Evolutionary conservation across 2,113 vertebrate genomes (phyloP), one percentile per base, ranked within the genome.

Genomic region (Silurus meridionalis): DNA sequence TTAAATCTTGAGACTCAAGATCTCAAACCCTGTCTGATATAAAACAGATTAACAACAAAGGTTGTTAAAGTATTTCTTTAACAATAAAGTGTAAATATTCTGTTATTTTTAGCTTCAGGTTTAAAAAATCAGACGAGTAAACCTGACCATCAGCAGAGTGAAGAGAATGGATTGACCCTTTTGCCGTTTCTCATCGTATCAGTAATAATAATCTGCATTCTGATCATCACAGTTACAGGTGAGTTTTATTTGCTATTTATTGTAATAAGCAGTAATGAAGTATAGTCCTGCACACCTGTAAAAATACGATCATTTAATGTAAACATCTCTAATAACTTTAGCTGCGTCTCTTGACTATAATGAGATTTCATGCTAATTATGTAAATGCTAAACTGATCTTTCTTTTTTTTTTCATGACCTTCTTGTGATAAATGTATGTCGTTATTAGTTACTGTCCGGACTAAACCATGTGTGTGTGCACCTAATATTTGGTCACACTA

Each of bases 171-270:
- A 60, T 25, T 0, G 10, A 1, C 0, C 14, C 28, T 19, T 5
- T 0, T 0, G 14, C 4, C 9, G 13, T 0, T 60, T 63, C 57
- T 50, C 8, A 11, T 75, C 13, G 4, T 58, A 60, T 86, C 28
- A 9, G 23, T 46, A 14, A 37, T 83, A 13, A 1, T 86, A 0
- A 86, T n/a, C 37, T 15, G 37, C 37, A 28, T 61, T 46, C 75
- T 89, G 74, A 21, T 55, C 8, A 55, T 86, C 28, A 0, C n/a
- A 19, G n/a, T 84, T 48, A 67, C 14, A 81, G 82, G 88, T 89
- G 50, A 21, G 81, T 48, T 74, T n/a, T 58, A 46, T 72, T 53
- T 52, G n/a, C 55, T 25, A n/a, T 52, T 1, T 82, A 83, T 53
- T 17, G 13, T 28, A 5, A 13, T 64, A 17, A 61, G 0, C 7